Evolutionary conservation across 2,888 invertebrate species (phyloP).

Genomic region (Drosophila acutilabella): DNA sequence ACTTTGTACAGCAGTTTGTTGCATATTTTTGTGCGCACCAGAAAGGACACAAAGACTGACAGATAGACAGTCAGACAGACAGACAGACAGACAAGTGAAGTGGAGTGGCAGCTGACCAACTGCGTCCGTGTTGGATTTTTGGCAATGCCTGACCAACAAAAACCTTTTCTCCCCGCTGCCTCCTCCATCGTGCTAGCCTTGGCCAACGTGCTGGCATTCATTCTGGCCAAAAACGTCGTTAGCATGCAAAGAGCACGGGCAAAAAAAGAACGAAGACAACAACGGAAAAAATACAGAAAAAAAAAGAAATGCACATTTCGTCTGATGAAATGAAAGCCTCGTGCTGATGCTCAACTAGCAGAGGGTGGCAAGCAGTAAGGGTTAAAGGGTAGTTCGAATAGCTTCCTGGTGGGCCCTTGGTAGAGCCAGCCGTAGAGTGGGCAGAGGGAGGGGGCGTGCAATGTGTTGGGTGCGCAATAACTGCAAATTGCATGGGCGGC

Average conservation of each 20-base stretch:
- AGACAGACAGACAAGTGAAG: slow-evolving; percentile 28
- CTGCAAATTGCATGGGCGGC: slow-evolving; percentile 81
- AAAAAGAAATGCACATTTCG: slow-evolving; percentile 59
- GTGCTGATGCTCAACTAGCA: slow-evolving; percentile 49
- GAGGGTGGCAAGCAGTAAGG: neutral
- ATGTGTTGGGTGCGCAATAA: slow-evolving; percentile 71
- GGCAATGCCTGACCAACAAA: slow-evolving; percentile 51
- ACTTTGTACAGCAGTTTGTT: slow-evolving; percentile 59
- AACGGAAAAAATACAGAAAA: slow-evolving; percentile 6
- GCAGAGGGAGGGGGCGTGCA: neutral
- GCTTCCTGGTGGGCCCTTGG: neutral
- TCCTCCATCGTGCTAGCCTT: neutral
- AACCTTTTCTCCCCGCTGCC: neutral
- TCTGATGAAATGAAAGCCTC: slow-evolving; percentile 80
- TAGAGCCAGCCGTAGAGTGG: neutral
- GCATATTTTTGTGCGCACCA: slow-evolving; percentile 72
- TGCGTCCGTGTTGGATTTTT: slow-evolving; percentile 74
- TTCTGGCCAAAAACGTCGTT: slow-evolving; percentile 67
- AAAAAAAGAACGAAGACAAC: slow-evolving; percentile 9
- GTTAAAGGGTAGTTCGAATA: slow-evolving; percentile 1
- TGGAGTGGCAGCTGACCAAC: slow-evolving; percentile 74
- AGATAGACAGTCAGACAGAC: slow-evolving; percentile 2
- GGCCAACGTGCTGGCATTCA: slow-evolving; percentile 55
- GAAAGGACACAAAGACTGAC: slow-evolving; percentile 19
- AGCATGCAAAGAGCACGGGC: slow-evolving; percentile 55